These are phyloP conservation scores for Plutomurus gul DNA, from an alignment of 1,140 invertebrate genomes.

Conservation along the genomic window DNA sequence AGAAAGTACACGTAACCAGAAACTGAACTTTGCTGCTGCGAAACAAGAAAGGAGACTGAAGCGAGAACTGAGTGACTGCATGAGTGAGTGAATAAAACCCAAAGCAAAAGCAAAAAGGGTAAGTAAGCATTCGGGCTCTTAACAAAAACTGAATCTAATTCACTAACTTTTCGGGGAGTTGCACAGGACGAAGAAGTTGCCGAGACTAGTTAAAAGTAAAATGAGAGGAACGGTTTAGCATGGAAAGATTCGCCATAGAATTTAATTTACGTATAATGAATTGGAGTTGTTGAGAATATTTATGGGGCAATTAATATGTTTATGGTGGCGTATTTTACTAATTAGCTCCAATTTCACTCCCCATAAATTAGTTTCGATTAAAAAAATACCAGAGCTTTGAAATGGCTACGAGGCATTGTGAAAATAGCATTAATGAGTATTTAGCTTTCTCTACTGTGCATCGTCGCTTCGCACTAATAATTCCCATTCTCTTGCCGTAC, in stretches of 20 bases:
- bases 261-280: not conserved
- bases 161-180: not conserved
- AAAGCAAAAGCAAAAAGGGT: too few species aligned
- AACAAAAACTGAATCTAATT: not conserved
- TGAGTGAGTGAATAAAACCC: not conserved
- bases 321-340: not conserved
- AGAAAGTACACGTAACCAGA: too few species aligned
- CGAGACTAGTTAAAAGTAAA: not conserved
- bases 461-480: too few species aligned
- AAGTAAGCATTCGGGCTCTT: not conserved
- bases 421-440: too few species aligned
- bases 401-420: too few species aligned
- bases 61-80: not conserved
- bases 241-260: not conserved
- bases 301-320: constrained; percentile 1
- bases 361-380: too few species aligned
- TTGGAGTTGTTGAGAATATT: constrained; percentile 7
- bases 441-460: too few species aligned
- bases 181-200: not conserved
- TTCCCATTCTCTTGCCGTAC: too few species aligned
- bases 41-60: not conserved
- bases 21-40: too few species aligned
- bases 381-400: not conserved
- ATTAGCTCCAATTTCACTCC: not conserved
- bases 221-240: not conserved